Evolutionary conservation across 2,113 vertebrate genomes (phyloP).

Genomic region (Phyllopteryx taeniolatus): DNA sequence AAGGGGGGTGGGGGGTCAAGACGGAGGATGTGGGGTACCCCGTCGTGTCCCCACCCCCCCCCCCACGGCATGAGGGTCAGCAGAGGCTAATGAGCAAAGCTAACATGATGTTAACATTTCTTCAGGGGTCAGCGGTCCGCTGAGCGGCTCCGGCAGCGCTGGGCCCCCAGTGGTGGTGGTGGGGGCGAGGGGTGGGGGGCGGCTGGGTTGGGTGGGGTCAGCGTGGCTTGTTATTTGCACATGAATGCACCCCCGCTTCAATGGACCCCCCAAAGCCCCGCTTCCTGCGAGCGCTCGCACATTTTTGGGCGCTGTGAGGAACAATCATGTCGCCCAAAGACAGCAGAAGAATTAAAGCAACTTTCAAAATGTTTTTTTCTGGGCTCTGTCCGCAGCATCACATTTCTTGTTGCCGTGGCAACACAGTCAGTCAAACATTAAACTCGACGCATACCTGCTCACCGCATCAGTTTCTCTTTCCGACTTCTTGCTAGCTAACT

Average conservation of each 20-base stretch:
- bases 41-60: constrained; percentile 1
- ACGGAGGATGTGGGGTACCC: constrained; percentile 28
- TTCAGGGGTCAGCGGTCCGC: constrained; percentile 70
- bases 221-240: constrained; percentile 65
- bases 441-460: too few relatives aligned
- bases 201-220: constrained; percentile 16
- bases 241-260: constrained; percentile 65
- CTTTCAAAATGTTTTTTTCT: too few relatives aligned
- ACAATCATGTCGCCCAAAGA: background rate
- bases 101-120: constrained; percentile 78
- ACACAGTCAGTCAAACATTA: background rate
- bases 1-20: background rate
- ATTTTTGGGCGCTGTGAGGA: constrained; percentile 3
- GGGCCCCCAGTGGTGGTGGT: constrained; percentile 46
- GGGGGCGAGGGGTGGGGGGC: background rate
- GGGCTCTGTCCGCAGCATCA: too few relatives aligned
- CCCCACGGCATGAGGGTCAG: constrained; percentile 39
- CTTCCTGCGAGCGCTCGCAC: constrained; percentile 4
- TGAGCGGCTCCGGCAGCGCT: constrained; percentile 54
- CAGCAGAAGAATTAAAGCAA: background rate
- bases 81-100: constrained; percentile 73
- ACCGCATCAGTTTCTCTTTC: background rate
- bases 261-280: constrained; percentile 11
- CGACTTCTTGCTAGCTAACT: background rate
- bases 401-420: background rate